These are phyloP conservation scores for Carabus problematicus DNA, from an alignment of 2,888 invertebrate genomes.

Conservation along the genomic window DNA sequence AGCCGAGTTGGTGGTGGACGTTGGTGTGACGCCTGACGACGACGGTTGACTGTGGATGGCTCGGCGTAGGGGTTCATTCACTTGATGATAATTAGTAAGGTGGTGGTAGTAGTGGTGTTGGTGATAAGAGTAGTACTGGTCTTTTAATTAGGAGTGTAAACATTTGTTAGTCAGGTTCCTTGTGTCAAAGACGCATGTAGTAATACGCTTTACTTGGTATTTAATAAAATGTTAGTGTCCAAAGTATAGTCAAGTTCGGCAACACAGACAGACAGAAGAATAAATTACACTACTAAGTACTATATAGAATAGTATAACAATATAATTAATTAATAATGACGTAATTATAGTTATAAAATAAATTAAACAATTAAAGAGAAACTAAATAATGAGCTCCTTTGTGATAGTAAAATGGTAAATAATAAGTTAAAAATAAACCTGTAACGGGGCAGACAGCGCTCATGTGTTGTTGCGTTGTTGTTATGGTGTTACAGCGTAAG, in stretches of 20 bases:
- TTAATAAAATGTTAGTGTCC: slow-evolving; percentile 30
- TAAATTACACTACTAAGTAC: slow-evolving; percentile 41
- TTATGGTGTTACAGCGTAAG: no score
- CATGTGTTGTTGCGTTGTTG: background rate
- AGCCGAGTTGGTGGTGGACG: no score
- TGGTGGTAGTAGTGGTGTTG: no score
- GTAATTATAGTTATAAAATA: slow-evolving; percentile 38
- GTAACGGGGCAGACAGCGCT: slow-evolving; percentile 25
- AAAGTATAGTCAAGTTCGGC: slow-evolving; percentile 25
- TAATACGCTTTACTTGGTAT: slow-evolving; percentile 16
- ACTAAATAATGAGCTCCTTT: slow-evolving; percentile 32
- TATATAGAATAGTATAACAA: slow-evolving; percentile 42
- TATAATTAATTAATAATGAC: slow-evolving; percentile 33
- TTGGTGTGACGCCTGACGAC: no score
- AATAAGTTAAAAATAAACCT: slow-evolving; percentile 29
- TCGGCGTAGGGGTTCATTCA: no score
- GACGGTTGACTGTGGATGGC: no score
- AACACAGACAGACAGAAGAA: slow-evolving; percentile 40
- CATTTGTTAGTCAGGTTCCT: no score
- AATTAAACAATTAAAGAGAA: slow-evolving; percentile 31
- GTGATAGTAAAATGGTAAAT: slow-evolving; percentile 25
- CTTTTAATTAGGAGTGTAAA: no score
- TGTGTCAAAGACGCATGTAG: no score
- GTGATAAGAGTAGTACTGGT: no score
- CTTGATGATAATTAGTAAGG: no score